These are phyloP conservation scores for Glossophaga mutica DNA, from an alignment of 2,797 vertebrate species.

Conservation along the genomic window DNA sequence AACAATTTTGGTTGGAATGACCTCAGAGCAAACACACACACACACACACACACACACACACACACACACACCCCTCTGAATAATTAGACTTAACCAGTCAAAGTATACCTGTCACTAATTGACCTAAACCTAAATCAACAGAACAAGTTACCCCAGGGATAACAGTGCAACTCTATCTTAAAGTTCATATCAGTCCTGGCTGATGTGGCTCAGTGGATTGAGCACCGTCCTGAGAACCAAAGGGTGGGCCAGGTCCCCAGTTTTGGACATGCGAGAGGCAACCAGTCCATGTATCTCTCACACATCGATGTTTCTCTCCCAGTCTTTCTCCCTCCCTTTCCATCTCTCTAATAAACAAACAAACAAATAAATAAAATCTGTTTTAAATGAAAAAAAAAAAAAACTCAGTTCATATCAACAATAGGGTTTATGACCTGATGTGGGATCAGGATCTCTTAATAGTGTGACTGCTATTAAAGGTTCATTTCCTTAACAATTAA, in stretches of 20 bases:
- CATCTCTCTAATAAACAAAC: no score
- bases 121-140: conserved; percentile 11
- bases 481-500: conserved; percentile 16
- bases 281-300: no score
- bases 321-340: neutral
- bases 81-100: neutral
- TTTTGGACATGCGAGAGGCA: no score
- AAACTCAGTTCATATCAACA: neutral
- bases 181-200: neutral
- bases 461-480: neutral
- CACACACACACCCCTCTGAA: neutral
- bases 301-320: neutral
- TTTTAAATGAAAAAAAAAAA: no score
- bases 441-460: neutral
- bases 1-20: neutral
- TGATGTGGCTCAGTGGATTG: no score
- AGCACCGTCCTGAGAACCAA: no score
- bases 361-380: no score
- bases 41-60: neutral
- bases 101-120: neutral
- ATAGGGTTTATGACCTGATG: neutral
- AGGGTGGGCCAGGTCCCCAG: no score
- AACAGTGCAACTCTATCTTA: neutral
- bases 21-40: neutral
- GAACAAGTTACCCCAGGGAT: neutral